phyloP scores from a whole-genome alignment of 2,797 vertebrate genomes.

The Danio tinwini region DNA sequence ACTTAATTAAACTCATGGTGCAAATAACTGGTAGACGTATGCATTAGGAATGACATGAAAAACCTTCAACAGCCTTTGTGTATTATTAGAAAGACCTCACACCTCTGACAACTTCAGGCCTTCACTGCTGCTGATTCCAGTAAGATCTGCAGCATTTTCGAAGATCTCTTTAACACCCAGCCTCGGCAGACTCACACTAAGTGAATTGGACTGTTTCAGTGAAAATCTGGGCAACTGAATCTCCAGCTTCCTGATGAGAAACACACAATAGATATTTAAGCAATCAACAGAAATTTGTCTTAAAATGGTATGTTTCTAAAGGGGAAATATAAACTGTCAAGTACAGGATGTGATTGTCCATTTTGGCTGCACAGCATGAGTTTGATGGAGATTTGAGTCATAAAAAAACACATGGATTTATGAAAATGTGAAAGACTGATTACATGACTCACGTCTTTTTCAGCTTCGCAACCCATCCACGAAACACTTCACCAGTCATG shows the following conservation, averaged over 20 bases:
- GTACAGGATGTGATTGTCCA: background rate
- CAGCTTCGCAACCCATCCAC: slow-evolving; percentile 82
- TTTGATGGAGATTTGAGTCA: slow-evolving; percentile 28
- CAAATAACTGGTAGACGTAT: background rate
- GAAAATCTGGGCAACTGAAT: slow-evolving; percentile 77
- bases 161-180: slow-evolving; percentile 70
- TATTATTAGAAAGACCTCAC: slow-evolving; percentile 27
- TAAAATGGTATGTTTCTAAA: background rate
- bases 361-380: slow-evolving; percentile 1
- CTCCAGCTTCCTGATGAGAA: slow-evolving; percentile 76
- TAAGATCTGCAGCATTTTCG: slow-evolving; percentile 66
- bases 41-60: background rate
- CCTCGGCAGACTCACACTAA: slow-evolving; percentile 66
- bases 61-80: background rate
- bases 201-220: slow-evolving; percentile 66
- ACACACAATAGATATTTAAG: background rate
- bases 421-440: background rate
- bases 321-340: background rate
- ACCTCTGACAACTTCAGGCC: slow-evolving; percentile 74
- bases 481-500: slow-evolving; percentile 80
- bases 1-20: background rate
- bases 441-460: slow-evolving; percentile 81
- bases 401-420: background rate
- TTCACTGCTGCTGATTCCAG: slow-evolving; percentile 61
- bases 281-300: background rate